Evolutionary conservation across 2,113 vertebrate genomes (phyloP), one percentile per base, ranked within the genome.

Genomic region (Malurus melanocephalus): DNA sequence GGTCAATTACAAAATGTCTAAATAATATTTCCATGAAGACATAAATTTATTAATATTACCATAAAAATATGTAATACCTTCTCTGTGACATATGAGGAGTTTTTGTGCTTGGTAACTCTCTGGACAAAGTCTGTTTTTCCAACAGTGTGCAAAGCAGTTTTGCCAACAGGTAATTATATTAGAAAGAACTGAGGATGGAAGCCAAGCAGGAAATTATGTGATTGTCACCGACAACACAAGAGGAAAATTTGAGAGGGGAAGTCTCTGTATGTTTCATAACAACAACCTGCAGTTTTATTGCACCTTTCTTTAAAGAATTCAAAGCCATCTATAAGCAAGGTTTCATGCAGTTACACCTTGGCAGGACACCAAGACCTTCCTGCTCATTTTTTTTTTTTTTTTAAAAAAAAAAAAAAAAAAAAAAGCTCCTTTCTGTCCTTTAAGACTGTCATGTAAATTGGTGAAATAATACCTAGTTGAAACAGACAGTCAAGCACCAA

Each of bases 401-500:
- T n/a, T n/a, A n/a, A n/a, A n/a, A n/a, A n/a, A n/a, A n/a, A n/a
- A n/a, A n/a, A n/a, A n/a, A n/a, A n/a, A 73, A 69, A 79, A 75
- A 75, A 59, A 6, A 75, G 72, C 49, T 3, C 1, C 9, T 56
- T 68, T 83, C 56, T 82, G 24, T 80, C 73, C 74, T 88, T 64
- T 84, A 75, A 90, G 69, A 49, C 49, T 90, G 57, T 93, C 77
- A 81, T 33, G 42, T 84, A 87, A 88, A 88, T 72, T 94, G 33
- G 51, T 87, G 42, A 92, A 92, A 72, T 87, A 92, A 79, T 87
- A 88, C 16, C 33, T 88, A 81, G 77, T 80, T 90, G 90, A 90
- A 94, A 86, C 8, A 83, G 92, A 88, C 82, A 90, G 80, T 72
- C 66, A 75, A 86, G 71, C 28, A 81, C 42, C 30, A 53, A 88